Evolutionary conservation across 1,140 invertebrate genomes (phyloP).

Genomic region (Aethina tumida): DNA sequence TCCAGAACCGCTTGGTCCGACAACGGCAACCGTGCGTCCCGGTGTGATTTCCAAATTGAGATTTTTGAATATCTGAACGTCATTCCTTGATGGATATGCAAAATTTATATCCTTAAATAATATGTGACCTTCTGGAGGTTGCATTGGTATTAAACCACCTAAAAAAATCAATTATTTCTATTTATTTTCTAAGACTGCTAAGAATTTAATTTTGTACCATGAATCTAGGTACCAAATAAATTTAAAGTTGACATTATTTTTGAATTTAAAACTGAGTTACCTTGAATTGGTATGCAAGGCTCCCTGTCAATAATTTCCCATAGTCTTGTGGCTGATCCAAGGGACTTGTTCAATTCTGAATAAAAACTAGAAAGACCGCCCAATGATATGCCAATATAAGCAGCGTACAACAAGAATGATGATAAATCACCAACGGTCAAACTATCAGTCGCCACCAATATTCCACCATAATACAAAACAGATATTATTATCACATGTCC

Average conservation of each 20-base stretch:
- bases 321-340: slow-evolving; percentile 80
- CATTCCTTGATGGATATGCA: slow-evolving; percentile 56
- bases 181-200: slow-evolving; percentile 4
- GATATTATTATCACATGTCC: slow-evolving; percentile 88
- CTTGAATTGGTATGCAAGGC: slow-evolving; percentile 59
- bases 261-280: slow-evolving; percentile 37
- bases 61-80: slow-evolving; percentile 50
- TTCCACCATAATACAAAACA: slow-evolving; percentile 88
- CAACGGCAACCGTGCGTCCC: slow-evolving; percentile 68
- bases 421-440: slow-evolving; percentile 85
- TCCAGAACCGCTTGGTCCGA: slow-evolving; percentile 76
- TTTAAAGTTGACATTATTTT: slow-evolving; percentile 5
- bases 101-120: slow-evolving; percentile 59
- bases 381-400: slow-evolving; percentile 84
- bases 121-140: slow-evolving; percentile 52
- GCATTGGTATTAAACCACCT: slow-evolving; percentile 46
- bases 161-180: slow-evolving; percentile 13
- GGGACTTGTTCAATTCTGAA: slow-evolving; percentile 83
- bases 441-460: slow-evolving; percentile 69
- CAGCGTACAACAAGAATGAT: slow-evolving; percentile 86
- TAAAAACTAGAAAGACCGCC: slow-evolving; percentile 83
- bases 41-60: slow-evolving; percentile 60
- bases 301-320: slow-evolving; percentile 83
- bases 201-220: slow-evolving; percentile 1
- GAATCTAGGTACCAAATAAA: slow-evolving; percentile 5